Evolutionary conservation across 2,888 invertebrate species (phyloP), one percentile per base, ranked within the genome.

Genomic region (Stenichneumon culpator): DNA sequence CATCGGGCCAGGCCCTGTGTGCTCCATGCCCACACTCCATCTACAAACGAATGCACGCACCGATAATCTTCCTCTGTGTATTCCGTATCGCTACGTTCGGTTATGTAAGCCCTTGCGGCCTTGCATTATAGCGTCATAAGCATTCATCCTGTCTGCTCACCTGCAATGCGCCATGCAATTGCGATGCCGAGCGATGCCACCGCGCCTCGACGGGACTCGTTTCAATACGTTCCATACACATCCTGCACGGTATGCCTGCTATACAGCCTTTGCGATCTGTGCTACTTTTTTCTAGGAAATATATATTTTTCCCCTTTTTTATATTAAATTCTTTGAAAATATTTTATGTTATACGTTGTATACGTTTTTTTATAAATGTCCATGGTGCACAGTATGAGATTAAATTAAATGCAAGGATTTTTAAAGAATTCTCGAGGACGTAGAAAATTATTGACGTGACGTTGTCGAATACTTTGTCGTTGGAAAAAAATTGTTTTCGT

Each of bases 131-230:
- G 88, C 92, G 90, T 92, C 92, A 92, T 92, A 91, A 93, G 91
- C 92, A 91, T 92, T 92, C 92, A 91, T 93, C 91, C 92, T 92
- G 91, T 92, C 92, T 92, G 90, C 90, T 93, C 92, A 93, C 92
- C 93, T 92, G 92, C 92, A 92, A 91, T 92, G 91, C 91, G 91
- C 90, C 90, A 90, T 88, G 87, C 90, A 88, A 90, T 89, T 90
- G 90, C 44, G 44, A 89, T 90, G 86, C 84, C 88, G 79, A 85
- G 82, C 89, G 88, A 89, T 87, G 82, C 44, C 83, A 81, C 84
- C 80, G 79, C 82, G 72, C 79, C 87, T 65, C 84, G 84, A 57
- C 81, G 67, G 57, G 22, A 60, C 74, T 79, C 72, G 67, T 70
- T 63, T 68, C 84, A 57, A 74, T 81, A 78, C 47, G 75, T 67